Percentiles rank a stretch among this genome's conserved stretches.
Conservation (phyloP, 1,140 invertebrate genomes). For the Nautilus pompilius region DNA sequence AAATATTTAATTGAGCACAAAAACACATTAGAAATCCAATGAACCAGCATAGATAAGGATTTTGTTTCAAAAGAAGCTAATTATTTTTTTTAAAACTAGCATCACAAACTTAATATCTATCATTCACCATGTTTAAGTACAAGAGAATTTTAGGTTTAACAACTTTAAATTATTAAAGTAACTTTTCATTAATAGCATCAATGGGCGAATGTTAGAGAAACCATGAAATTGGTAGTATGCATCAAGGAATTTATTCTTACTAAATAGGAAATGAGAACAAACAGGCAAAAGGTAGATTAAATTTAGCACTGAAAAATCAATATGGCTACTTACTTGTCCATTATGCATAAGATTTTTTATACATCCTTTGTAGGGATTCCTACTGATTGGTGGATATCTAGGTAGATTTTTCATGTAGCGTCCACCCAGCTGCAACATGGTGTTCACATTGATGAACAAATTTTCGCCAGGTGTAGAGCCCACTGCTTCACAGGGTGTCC, state of each 20-base stretch:
- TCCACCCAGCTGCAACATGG: constrained; percentile 90
- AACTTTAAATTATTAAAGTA: too few relatives aligned
- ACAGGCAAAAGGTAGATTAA: background rate
- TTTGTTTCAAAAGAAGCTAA: too few relatives aligned
- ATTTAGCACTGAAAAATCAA: too few relatives aligned
- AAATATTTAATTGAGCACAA: too few relatives aligned
- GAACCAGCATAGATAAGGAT: too few relatives aligned
- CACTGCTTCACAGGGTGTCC: constrained; percentile 80
- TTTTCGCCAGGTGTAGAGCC: constrained; percentile 90
- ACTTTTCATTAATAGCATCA: too few relatives aligned
- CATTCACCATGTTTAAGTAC: too few relatives aligned
- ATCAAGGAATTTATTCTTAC: background rate
- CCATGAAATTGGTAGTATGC: background rate
- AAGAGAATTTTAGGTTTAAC: too few relatives aligned
- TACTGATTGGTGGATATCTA: constrained; percentile 73
- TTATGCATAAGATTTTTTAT: constrained; percentile 94
- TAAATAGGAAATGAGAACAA: background rate
- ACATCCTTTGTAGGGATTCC: constrained; percentile 75
- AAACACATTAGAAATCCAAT: too few relatives aligned
- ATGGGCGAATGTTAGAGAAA: constrained; percentile 1
- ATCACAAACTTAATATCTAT: too few relatives aligned
- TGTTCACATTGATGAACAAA: constrained; percentile 94
- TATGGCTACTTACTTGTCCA: constrained; percentile 72
- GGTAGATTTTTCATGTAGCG: constrained; percentile 72
- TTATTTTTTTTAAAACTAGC: too few relatives aligned